Evolutionary conservation across 1,140 invertebrate genomes (phyloP).

Genomic region (Drosophila ogumai): DNA sequence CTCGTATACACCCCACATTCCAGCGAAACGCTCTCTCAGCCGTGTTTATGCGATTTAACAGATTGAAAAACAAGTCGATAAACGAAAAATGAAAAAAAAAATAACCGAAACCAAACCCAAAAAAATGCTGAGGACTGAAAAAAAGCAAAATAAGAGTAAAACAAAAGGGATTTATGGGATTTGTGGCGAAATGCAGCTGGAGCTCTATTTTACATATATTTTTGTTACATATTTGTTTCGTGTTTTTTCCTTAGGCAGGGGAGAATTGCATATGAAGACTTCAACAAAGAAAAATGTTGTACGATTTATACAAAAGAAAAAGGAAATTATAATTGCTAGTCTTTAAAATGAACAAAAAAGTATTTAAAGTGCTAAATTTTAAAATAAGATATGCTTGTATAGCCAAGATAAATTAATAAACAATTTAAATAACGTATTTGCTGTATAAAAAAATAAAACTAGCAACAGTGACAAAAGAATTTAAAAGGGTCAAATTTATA

Average conservation of each 20-base stretch:
- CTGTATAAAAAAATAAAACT: neutral
- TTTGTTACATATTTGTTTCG: conserved; percentile 6
- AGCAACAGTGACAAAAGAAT: neutral
- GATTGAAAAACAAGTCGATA: conserved; percentile 61
- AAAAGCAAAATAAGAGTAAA: conserved; percentile 5
- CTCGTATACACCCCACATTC: neutral
- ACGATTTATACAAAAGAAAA: neutral
- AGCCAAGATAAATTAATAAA: neutral
- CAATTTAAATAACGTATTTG: neutral
- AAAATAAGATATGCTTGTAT: too few relatives aligned
- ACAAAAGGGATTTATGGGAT: conserved; percentile 28
- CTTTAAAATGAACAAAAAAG: neutral
- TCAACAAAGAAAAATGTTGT: neutral
- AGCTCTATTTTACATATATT: conserved; percentile 10
- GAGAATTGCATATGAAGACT: neutral
- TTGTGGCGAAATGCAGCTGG: conserved; percentile 25
- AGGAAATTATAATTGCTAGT: neutral
- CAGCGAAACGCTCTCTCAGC: conserved; percentile 12
- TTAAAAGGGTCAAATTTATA: too few relatives aligned
- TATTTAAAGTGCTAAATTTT: neutral
- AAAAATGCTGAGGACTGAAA: conserved; percentile 6
- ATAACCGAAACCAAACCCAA: conserved; percentile 9
- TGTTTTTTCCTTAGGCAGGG: neutral
- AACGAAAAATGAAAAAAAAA: conserved; percentile 29
- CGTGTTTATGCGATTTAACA: conserved; percentile 54